Percentiles rank a stretch among this genome's conserved stretches.
Evolutionary conservation across 2,888 invertebrate species (phyloP).

Genomic region (Lepidocyrtinus sp.): DNA sequence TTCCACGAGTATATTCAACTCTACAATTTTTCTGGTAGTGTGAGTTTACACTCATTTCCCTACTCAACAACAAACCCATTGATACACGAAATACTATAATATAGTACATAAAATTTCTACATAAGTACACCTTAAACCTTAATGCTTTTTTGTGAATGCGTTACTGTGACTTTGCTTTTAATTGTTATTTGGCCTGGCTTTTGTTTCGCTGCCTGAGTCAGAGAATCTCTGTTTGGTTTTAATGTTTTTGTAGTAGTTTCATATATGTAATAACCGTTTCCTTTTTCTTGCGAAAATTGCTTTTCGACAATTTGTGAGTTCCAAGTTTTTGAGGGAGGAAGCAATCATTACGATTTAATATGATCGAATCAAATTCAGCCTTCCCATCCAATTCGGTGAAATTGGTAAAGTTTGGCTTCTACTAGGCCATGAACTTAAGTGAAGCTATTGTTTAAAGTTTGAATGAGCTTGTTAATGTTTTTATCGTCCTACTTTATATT

Average conservation of each 20-base stretch:
- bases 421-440: not conserved
- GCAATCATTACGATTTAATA: not conserved
- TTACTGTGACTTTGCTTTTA: no score
- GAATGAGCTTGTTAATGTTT: not conserved
- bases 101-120: not conserved
- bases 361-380: not conserved
- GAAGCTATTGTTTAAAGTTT: not conserved
- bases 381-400: not conserved
- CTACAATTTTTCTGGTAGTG: not conserved
- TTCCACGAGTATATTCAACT: not conserved
- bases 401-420: not conserved
- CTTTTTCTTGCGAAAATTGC: no score
- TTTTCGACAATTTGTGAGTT: no score
- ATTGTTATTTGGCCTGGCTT: no score
- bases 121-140: not conserved
- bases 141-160: no score
- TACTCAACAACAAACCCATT: conserved; percentile 6
- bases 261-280: no score
- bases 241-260: no score
- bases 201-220: no score
- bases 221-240: no score
- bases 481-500: not conserved
- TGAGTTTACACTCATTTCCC: not conserved
- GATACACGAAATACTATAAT: not conserved
- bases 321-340: not conserved